Conservation (phyloP, 1,140 invertebrate species). For the Argopecten irradians region DNA sequence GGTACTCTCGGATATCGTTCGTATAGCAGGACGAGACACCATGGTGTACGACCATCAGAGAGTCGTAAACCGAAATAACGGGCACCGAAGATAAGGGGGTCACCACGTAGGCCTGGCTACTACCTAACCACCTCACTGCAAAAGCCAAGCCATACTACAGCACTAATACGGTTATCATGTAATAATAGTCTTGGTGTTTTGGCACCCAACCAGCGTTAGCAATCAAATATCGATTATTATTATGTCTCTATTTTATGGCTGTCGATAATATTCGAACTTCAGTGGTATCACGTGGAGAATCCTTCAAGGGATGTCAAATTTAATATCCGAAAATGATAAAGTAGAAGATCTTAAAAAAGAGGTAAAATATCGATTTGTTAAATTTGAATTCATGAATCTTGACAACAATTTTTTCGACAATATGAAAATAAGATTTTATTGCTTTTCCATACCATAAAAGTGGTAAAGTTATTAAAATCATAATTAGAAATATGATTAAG, state of each 20-base stretch:
- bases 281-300: neutral
- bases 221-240: conserved; percentile 12
- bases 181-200: neutral
- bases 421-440: neutral
- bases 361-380: neutral
- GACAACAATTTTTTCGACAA: neutral
- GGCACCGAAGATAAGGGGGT: neutral
- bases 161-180: neutral
- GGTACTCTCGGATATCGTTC: neutral
- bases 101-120: neutral
- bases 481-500: too few relatives aligned
- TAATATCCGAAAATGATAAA: conserved; percentile 10
- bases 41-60: neutral
- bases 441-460: neutral
- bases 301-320: neutral
- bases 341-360: neutral
- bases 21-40: neutral
- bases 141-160: neutral
- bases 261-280: neutral
- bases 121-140: neutral
- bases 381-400: neutral
- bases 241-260: neutral
- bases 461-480: neutral
- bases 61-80: neutral
- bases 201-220: neutral